Conservation (phyloP, 2,888 invertebrate species). For the Calameuta idolon region DNA sequence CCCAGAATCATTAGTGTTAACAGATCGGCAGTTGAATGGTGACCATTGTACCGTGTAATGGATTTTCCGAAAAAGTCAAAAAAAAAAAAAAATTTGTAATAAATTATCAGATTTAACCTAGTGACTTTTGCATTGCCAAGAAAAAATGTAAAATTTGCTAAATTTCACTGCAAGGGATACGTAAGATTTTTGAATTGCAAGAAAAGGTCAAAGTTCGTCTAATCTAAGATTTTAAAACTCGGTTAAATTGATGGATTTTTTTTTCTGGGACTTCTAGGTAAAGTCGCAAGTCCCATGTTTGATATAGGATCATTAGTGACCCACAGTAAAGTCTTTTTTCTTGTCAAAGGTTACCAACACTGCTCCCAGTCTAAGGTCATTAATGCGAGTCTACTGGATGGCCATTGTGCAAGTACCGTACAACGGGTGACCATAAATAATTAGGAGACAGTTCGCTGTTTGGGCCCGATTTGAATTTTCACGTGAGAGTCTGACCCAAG, state of each 20-base stretch:
- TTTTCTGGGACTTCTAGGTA: background rate
- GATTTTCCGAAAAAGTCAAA: background rate
- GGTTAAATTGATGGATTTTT: constrained; percentile 2
- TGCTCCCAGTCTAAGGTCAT: constrained; percentile 28
- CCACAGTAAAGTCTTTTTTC: constrained; percentile 30
- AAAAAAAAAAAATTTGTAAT: background rate
- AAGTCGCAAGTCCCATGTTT: background rate
- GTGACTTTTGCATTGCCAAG: background rate
- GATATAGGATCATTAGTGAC: constrained; percentile 31
- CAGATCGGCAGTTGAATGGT: background rate
- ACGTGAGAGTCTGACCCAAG: constrained; percentile 38
- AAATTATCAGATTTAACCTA: background rate
- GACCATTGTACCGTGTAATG: background rate
- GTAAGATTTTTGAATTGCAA: background rate
- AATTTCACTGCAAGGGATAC: background rate
- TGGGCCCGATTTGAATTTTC: constrained; percentile 46
- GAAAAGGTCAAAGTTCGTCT: background rate
- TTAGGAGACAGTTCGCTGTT: constrained; percentile 31
- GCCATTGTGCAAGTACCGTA: background rate
- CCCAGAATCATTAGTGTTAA: constrained; percentile 28
- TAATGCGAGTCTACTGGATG: constrained; percentile 24
- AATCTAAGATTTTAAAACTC: background rate
- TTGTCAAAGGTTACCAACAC: constrained; percentile 11
- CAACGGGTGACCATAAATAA: constrained; percentile 47
- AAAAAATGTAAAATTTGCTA: background rate